Evolutionary conservation across 2,888 invertebrate species (phyloP), one percentile per base, ranked within the genome.

Genomic region (Cryptus viduatorius): DNA sequence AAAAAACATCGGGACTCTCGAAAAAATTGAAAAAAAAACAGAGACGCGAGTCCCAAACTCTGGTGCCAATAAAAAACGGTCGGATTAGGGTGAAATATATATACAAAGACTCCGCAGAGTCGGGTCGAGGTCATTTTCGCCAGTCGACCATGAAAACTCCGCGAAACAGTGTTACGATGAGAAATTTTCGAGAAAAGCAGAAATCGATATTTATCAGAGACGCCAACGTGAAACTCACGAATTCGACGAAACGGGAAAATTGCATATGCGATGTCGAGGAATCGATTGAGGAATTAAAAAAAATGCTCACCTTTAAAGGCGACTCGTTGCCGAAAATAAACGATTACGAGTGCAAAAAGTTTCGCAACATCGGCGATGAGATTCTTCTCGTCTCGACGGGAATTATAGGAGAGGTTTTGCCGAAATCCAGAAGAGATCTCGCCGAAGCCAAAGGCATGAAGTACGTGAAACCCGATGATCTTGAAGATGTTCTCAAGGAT

Each of bases 251-350:
- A 85, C 89, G 91, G 78, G 76, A 73, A 7, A 86, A 81, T 72
- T 91, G 90, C 75, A 88, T 92, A 69, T 92, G 91, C 73, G 89
- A 91, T 37, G 59, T 91, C 3, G 86, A 82, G 4, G 78, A 86
- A 14, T 87, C 86, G 1, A 78, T 91, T 44, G 68, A 73, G 4
- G 87, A 87, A 12, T 71, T 90, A 24, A 88, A 86, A 48, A 85
- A 73, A 64, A 88, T 88, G 67, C 71, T 86, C 65, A 68, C 64
- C 19, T 83, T 80, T 53, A 87, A 85, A 44, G 86, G 83, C 29
- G 87, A 88, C 79, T 81, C 88, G 24, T 77, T 89, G 16, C 78
- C 78, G 53, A 85, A 85, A 75, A 89, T 92, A 50, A 82, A 76
- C 29, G 75, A 79, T 14, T 90, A 90, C 77, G 85, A 89, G 71